Conservation (phyloP, 1,140 invertebrate genomes). For the Maniola jurtina region DNA sequence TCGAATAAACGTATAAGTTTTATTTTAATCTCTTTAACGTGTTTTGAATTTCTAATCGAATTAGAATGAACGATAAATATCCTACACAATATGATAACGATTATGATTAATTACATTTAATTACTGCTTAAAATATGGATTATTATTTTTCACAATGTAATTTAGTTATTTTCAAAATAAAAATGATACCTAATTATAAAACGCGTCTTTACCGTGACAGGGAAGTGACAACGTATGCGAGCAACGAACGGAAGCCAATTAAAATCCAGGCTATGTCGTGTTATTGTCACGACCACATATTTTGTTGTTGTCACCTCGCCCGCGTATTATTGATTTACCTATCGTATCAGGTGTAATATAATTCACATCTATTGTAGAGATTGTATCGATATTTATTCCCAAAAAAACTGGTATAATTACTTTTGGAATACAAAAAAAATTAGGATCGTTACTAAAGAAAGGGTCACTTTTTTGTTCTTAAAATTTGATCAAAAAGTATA, state of each 20-base stretch:
- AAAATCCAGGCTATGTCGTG: constrained; percentile 1
- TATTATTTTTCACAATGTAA: too few relatives aligned
- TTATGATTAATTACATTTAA: constrained; percentile 3
- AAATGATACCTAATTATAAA: too few relatives aligned
- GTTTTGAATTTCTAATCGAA: constrained; percentile 42
- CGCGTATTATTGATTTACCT: not conserved
- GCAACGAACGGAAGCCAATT: not conserved
- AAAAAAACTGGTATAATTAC: too few relatives aligned
- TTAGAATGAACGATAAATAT: constrained; percentile 37
- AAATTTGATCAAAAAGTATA: too few relatives aligned
- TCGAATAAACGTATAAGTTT: constrained; percentile 50
- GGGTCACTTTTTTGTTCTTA: too few relatives aligned
- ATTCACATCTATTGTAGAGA: too few relatives aligned
- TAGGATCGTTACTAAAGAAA: too few relatives aligned
- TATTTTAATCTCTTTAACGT: constrained; percentile 49
- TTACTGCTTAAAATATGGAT: not conserved
- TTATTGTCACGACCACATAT: constrained; percentile 1
- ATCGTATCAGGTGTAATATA: not conserved
- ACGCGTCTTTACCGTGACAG: not conserved
- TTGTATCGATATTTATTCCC: not conserved
- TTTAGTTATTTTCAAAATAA: too few relatives aligned
- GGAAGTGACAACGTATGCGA: not conserved
- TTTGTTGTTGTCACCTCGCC: not conserved
- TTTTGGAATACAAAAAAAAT: too few relatives aligned
- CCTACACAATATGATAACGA: not conserved